Conservation (phyloP, 2,113 vertebrate species). For the Xenopus borealis region DNA sequence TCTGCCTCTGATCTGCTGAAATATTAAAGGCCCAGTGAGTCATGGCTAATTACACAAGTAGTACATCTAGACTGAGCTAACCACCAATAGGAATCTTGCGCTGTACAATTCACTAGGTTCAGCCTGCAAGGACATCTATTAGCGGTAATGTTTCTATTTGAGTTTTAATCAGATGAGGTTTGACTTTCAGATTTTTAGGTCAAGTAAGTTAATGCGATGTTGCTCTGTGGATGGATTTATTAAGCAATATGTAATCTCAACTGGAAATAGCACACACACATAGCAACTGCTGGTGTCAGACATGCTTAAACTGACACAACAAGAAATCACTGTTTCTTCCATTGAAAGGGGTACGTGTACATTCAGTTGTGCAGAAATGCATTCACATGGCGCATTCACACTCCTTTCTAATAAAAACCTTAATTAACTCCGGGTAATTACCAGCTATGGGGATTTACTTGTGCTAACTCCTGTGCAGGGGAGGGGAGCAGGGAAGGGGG, state of each 20-base stretch:
- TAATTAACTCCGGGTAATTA: too few species aligned
- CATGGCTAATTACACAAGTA: slow-evolving; percentile 56
- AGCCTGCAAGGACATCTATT: slow-evolving; percentile 49
- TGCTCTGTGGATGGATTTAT: slow-evolving; percentile 48
- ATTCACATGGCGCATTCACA: too few species aligned
- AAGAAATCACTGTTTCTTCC: too few species aligned
- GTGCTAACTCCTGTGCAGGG: too few species aligned
- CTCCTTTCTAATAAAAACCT: too few species aligned
- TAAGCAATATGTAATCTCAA: slow-evolving; percentile 26
- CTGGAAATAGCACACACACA: not conserved
- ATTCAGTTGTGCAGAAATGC: too few species aligned
- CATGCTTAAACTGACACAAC: too few species aligned
- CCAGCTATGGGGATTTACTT: too few species aligned
- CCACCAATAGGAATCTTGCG: slow-evolving; percentile 23
- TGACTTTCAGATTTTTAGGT: slow-evolving; percentile 57
- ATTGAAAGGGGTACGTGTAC: too few species aligned
- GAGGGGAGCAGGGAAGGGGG: too few species aligned
- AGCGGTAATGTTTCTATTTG: slow-evolving; percentile 45
- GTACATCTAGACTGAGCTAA: slow-evolving; percentile 51
- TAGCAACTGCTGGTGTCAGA: too few species aligned
- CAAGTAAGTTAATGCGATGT: slow-evolving; percentile 58
- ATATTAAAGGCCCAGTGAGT: slow-evolving; percentile 53
- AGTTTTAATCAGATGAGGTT: slow-evolving; percentile 46
- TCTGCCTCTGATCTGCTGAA: slow-evolving; percentile 58
- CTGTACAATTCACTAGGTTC: slow-evolving; percentile 43